Conservation (phyloP, 2,113 vertebrate species). For the Eclectus roratus region DNA sequence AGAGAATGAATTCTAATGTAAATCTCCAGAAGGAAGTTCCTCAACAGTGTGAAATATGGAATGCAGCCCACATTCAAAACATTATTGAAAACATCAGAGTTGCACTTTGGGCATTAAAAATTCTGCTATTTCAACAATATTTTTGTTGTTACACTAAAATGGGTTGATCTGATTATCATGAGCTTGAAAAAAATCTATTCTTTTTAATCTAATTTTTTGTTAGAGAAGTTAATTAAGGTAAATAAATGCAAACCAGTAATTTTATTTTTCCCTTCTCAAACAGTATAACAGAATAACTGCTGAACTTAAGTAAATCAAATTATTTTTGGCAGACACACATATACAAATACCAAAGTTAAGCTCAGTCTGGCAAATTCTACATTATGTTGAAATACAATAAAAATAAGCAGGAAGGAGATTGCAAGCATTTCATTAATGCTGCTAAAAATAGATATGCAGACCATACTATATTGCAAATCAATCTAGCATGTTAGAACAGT, state of each 20-base stretch:
- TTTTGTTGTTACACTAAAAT: not conserved
- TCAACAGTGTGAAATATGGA: not conserved
- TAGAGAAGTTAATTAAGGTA: constrained; percentile 17
- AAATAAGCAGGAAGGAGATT: not conserved
- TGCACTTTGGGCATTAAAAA: not conserved
- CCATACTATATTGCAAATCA: not conserved
- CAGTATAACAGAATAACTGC: not conserved
- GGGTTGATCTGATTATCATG: not conserved
- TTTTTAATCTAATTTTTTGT: not conserved
- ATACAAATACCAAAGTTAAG: not conserved
- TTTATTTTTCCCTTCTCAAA: not conserved
- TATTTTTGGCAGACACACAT: not conserved
- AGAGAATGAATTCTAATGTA: not conserved
- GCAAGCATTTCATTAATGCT: not conserved
- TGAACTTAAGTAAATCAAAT: not conserved
- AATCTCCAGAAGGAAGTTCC: not conserved
- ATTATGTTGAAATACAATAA: not conserved
- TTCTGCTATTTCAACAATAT: not conserved
- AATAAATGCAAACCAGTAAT: constrained; percentile 12
- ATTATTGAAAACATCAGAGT: not conserved
- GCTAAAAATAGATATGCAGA: not conserved
- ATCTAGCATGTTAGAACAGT: constrained; percentile 6
- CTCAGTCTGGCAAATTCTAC: not conserved
- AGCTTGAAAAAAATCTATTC: not conserved
- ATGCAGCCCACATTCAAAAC: not conserved